phyloP scores from a whole-genome alignment of 1,140 invertebrate genomes.

The Brachystomella parvula region DNA sequence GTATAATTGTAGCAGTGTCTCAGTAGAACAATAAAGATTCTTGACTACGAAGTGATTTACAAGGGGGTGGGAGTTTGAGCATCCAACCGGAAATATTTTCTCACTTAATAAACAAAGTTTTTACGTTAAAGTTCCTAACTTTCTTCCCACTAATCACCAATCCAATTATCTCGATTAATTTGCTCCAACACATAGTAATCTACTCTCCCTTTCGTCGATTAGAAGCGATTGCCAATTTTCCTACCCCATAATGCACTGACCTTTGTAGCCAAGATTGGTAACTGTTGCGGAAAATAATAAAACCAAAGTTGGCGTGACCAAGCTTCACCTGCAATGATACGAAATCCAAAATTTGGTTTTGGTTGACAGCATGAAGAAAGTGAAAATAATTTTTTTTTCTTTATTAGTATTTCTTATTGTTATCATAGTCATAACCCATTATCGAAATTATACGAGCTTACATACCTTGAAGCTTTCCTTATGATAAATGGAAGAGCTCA shows the following conservation, averaged over 20 bases:
- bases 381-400: background rate
- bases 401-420: no score
- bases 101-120: conserved; percentile 8
- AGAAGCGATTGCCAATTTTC: no score
- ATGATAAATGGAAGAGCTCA: background rate
- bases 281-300: conserved; percentile 8
- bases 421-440: background rate
- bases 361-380: background rate
- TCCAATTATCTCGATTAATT: background rate
- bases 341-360: no score
- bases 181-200: background rate
- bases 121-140: background rate
- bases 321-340: background rate
- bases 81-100: background rate
- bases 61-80: background rate
- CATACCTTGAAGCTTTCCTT: background rate
- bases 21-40: no score
- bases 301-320: background rate
- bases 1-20: no score
- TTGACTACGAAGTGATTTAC: background rate
- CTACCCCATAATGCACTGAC: background rate
- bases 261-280: background rate
- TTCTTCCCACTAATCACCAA: conserved; percentile 7
- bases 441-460: background rate
- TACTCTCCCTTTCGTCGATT: background rate